A percentile compares a stretch with the other conserved stretches of the same genome.
Conservation (phyloP, 2,888 invertebrate genomes). For the Petrolisthes cinctipes region DNA sequence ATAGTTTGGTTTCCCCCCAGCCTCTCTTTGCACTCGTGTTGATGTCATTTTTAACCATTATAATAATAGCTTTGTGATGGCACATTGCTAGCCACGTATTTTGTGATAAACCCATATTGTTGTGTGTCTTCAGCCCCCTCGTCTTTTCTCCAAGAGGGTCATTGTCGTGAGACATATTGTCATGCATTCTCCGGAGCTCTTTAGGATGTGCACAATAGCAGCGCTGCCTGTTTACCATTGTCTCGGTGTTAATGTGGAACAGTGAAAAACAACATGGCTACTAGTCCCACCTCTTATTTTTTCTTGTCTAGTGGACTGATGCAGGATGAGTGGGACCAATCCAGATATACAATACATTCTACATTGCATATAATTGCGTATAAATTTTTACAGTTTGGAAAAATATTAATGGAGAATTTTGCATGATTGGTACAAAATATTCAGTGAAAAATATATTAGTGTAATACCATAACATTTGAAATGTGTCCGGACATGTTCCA, state of each 20-base stretch:
- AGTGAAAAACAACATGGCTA: too few species aligned
- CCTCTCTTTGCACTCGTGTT: conserved; percentile 53
- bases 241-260: too few species aligned
- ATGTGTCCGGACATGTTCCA: background rate
- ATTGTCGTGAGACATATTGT: background rate
- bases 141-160: background rate
- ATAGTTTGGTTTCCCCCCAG: conserved; percentile 16
- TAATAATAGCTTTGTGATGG: conserved; percentile 28
- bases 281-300: too few species aligned
- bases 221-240: background rate
- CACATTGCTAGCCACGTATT: conserved; percentile 20
- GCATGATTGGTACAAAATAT: too few species aligned
- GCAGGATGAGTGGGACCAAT: too few species aligned
- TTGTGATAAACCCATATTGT: background rate
- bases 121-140: background rate
- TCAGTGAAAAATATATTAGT: too few species aligned
- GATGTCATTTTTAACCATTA: conserved; percentile 40
- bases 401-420: too few species aligned
- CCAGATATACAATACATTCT: too few species aligned
- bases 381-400: too few species aligned
- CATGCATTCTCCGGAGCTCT: background rate
- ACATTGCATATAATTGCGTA: too few species aligned
- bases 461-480: too few species aligned
- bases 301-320: too few species aligned
- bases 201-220: background rate